These are phyloP conservation scores for Antheraea assamensis DNA, from an alignment of 2,888 invertebrate genomes.

Conservation along the genomic window DNA sequence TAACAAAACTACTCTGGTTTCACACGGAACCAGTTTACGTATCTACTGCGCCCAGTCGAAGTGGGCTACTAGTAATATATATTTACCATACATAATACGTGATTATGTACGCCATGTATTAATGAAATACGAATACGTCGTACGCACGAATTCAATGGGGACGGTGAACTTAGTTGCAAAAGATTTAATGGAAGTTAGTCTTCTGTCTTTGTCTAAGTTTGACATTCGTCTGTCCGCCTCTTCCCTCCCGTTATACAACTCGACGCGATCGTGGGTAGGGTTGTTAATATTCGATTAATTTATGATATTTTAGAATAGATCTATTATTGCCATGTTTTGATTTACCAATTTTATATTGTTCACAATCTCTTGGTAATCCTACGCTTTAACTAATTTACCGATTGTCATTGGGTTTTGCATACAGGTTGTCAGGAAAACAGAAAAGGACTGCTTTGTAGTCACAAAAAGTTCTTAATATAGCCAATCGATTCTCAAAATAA, in stretches of 20 bases:
- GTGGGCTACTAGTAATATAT: too few relatives aligned
- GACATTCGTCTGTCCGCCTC: slow-evolving; percentile 68
- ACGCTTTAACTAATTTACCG: background rate
- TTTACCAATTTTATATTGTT: background rate
- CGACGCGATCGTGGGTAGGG: slow-evolving; percentile 59
- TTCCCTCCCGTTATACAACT: slow-evolving; percentile 67
- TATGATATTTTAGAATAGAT: background rate
- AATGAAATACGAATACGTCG: slow-evolving; percentile 25
- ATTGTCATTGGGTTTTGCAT: too few relatives aligned
- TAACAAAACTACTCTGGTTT: too few relatives aligned
- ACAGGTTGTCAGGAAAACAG: too few relatives aligned
- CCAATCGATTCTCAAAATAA: too few relatives aligned
- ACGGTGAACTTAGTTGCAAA: slow-evolving; percentile 74
- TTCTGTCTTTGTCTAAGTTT: slow-evolving; percentile 78
- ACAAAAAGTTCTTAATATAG: too few relatives aligned
- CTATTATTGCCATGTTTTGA: background rate
- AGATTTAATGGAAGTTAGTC: slow-evolving; percentile 80
- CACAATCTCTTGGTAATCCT: background rate
- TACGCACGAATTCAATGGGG: slow-evolving; percentile 61
- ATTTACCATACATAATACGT: background rate
- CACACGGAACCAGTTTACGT: too few relatives aligned
- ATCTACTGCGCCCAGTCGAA: too few relatives aligned
- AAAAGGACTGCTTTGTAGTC: too few relatives aligned
- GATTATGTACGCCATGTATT: background rate
- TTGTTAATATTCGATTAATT: slow-evolving; percentile 37